Conservation (phyloP, 2,113 vertebrate genomes). For the Carettochelys insculpta region DNA sequence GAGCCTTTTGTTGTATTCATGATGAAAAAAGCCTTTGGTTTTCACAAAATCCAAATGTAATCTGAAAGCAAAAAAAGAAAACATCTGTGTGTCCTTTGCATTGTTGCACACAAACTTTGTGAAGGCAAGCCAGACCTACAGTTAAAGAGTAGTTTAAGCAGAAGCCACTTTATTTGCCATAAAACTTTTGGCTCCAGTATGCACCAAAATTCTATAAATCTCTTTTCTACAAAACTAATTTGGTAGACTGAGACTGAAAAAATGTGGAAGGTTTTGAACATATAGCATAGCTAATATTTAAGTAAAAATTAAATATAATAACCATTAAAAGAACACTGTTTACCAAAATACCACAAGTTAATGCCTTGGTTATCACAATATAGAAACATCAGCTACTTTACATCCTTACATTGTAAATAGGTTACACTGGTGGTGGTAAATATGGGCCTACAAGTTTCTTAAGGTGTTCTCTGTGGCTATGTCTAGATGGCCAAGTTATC, state of each 20-base stretch:
- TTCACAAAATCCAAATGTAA: constrained; percentile 43
- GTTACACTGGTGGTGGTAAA: background rate
- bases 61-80: constrained; percentile 69
- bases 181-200: background rate
- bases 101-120: background rate
- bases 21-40: constrained; percentile 1
- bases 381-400: background rate
- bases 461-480: too few species aligned
- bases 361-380: background rate
- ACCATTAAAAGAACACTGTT: background rate
- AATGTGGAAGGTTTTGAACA: background rate
- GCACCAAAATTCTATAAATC: background rate
- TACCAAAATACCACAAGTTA: background rate
- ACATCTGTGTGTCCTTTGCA: background rate
- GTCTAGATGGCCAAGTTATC: too few species aligned
- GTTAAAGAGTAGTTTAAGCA: background rate
- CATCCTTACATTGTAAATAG: constrained; percentile 15
- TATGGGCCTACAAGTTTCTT: too few species aligned
- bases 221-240: background rate
- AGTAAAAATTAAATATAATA: background rate
- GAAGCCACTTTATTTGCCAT: background rate
- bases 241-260: background rate
- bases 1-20: constrained; percentile 57
- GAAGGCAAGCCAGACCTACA: background rate
- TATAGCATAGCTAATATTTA: background rate